Evolutionary conservation across 2,888 invertebrate genomes (phyloP).

Genomic region (Coenonympha arcania): DNA sequence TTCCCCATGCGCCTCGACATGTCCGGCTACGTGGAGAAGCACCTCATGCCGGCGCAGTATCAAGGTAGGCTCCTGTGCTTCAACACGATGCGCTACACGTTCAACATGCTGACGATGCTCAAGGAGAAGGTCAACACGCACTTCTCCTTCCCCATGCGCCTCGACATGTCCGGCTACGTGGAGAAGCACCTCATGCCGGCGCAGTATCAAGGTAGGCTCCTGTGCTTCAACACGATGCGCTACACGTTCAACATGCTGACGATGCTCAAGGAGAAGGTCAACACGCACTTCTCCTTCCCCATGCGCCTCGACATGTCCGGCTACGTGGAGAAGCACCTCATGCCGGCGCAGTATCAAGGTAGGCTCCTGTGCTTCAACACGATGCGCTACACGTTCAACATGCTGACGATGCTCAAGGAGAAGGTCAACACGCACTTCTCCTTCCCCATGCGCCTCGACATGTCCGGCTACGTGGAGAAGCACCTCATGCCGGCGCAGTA

Average conservation of each 20-base stretch:
- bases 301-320: conserved; percentile 94
- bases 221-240: conserved; percentile 97
- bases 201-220: conserved; percentile 86
- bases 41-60: conserved; percentile 91
- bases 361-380: conserved; percentile 96
- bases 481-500: conserved; percentile 92
- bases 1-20: conserved; percentile 94
- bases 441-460: conserved; percentile 92
- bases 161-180: conserved; percentile 96
- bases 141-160: conserved; percentile 93
- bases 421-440: conserved; percentile 98
- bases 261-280: conserved; percentile 97
- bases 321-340: conserved; percentile 93
- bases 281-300: conserved; percentile 97
- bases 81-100: conserved; percentile 97
- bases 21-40: conserved; percentile 95
- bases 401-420: conserved; percentile 97
- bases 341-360: conserved; percentile 91
- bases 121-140: conserved; percentile 98
- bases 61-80: conserved; percentile 92
- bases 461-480: conserved; percentile 96
- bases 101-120: conserved; percentile 97
- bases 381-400: conserved; percentile 97
- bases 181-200: conserved; percentile 94
- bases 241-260: conserved; percentile 98